A percentile compares a stretch with the other conserved stretches of the same genome.
Evolutionary conservation across 92 coral and sea anemone genomes (phyloP).

Genomic region (Porites divaricata): DNA sequence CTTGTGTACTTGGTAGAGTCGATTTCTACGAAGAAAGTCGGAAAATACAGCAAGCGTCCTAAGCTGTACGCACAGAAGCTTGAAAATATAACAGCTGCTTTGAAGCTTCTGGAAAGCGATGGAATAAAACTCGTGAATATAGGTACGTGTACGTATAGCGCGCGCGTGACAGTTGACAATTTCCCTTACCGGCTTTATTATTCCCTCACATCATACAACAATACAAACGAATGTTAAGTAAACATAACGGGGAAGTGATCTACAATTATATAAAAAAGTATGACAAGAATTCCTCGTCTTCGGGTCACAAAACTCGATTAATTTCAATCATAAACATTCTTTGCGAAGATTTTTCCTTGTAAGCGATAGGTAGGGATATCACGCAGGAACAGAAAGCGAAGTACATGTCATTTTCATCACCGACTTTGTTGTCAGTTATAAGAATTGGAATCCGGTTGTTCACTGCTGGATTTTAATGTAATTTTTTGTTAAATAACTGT

Average conservation of each 20-base stretch:
- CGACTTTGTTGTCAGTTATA: neutral
- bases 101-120: constrained; percentile 80
- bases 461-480: neutral
- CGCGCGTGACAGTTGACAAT: constrained; percentile 10
- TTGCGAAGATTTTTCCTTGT: neutral
- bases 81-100: constrained; percentile 88
- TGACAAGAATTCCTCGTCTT: neutral
- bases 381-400: constrained; percentile 29
- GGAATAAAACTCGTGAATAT: constrained; percentile 93
- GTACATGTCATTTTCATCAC: neutral
- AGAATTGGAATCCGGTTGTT: neutral
- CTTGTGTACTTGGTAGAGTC: constrained; percentile 92
- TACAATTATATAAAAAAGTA: neutral
- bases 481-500: neutral
- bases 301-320: neutral
- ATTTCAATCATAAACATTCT: neutral
- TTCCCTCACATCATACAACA: neutral
- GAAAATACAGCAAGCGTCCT: constrained; percentile 72
- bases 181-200: neutral
- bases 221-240: constrained; percentile 19
- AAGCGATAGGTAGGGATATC: neutral
- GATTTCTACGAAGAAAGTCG: constrained; percentile 85
- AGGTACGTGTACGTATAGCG: constrained; percentile 62
- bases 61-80: constrained; percentile 89
- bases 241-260: constrained; percentile 23